Evolutionary conservation across 2,888 invertebrate species (phyloP), one percentile per base, ranked within the genome.

Genomic region (Taphrorychus bicolor): DNA sequence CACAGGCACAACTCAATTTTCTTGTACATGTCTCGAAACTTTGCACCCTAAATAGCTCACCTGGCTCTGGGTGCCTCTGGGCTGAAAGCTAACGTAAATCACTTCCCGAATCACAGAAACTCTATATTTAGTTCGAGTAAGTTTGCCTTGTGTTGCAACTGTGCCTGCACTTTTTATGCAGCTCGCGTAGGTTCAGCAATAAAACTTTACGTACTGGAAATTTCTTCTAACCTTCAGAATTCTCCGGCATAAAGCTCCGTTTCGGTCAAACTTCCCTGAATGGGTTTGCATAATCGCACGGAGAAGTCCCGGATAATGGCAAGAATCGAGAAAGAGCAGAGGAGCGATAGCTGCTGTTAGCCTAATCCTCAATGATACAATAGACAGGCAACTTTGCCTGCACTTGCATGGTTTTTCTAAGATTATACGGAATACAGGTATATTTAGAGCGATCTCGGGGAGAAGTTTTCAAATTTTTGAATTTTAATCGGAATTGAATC

Each of bases 261-360:
- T 45, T 45, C 45, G 45, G 45, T 45, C 45, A 45, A 45, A 45
- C 45, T 45, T 45, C 45, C 9, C 14, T 45, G 45, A 45, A 45
- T 45, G 4, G 17, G 45, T 45, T 45, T 16, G 45, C 45, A 45
- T 45, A 45, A 45, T 45, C 45, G 45, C 17, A n/a, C 45, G 45
- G 45, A 45, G 45, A 45, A 45, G 14, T 45, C 14, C 16, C 5
- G 45, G 45, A 0, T 45, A 45, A 45, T 16, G 45, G 14, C 5
- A 5, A 16, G 45, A 17, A 45, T 32, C 32, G 45, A 14, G 11
- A 17, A 45, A 45, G 14, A 45, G 45, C 14, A 17, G 45, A 45
- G 45, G 45, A 17, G 45, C 14, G 7, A 45, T 45, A 7, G 14
- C 14, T 45, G 11, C 45, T 16, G 45, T 45, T 45, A 45, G 45